These are phyloP conservation scores for Leptopterna dolabrata DNA, from an alignment of 2,888 invertebrate species.

Conservation along the genomic window DNA sequence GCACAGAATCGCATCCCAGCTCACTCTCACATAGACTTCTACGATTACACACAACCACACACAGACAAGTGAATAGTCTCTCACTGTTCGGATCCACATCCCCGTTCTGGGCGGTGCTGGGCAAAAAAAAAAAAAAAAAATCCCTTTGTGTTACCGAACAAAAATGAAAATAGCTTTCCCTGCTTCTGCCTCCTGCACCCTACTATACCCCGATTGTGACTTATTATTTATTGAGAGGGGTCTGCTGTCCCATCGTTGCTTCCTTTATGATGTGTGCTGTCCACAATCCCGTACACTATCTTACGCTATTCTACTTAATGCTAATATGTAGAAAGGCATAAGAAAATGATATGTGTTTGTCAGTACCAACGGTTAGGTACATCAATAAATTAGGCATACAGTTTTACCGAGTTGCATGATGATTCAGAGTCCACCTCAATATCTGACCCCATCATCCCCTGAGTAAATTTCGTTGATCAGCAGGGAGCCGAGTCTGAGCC, in stretches of 20 bases:
- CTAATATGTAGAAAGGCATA: no score
- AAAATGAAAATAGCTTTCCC: constrained; percentile 27
- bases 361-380: no score
- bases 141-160: neutral
- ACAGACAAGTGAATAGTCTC: neutral
- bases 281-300: neutral
- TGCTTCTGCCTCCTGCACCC: neutral
- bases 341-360: no score
- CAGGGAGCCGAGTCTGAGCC: no score
- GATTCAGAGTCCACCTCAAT: no score
- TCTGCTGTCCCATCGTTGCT: neutral
- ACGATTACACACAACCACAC: neutral
- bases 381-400: no score
- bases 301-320: neutral
- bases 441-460: no score
- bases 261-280: neutral
- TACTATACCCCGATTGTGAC: neutral
- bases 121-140: neutral
- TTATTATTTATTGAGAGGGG: constrained; percentile 22
- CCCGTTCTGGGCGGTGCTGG: neutral
- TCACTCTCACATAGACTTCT: neutral
- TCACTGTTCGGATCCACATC: constrained; percentile 3
- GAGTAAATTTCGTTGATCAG: no score
- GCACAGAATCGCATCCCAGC: neutral
- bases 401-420: no score